Evolutionary conservation across 2,113 vertebrate species (phyloP).

Genomic region (Pterocles orientalis): DNA sequence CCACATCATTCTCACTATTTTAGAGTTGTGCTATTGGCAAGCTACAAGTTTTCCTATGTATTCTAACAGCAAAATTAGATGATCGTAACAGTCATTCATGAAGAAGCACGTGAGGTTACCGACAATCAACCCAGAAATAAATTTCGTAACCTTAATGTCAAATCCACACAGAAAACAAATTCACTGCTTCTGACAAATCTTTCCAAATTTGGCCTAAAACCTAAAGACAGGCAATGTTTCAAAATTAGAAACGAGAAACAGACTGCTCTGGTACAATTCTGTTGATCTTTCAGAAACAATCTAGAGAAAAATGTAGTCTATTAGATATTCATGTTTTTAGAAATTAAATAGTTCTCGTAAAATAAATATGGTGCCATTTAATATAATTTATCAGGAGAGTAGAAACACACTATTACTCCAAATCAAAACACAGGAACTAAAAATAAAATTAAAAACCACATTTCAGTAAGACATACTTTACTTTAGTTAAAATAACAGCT

Average conservation of each 20-base stretch:
- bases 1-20: neutral
- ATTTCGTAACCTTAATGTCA: neutral
- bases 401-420: neutral
- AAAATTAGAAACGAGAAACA: neutral
- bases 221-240: neutral
- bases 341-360: constrained; percentile 5
- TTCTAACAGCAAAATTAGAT: neutral
- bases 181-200: neutral
- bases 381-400: neutral
- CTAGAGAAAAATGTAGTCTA: neutral
- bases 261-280: neutral
- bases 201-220: neutral
- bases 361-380: neutral
- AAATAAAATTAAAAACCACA: neutral
- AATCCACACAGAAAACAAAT: neutral
- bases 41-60: neutral
- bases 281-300: neutral
- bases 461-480: neutral
- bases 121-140: neutral
- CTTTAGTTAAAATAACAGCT: constrained; percentile 1
- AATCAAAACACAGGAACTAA: neutral
- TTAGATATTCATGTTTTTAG: neutral
- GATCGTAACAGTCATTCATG: neutral
- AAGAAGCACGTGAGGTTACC: neutral
- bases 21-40: neutral